Conservation (phyloP, 2,888 invertebrate genomes). For the Gasteruption jaculator region DNA sequence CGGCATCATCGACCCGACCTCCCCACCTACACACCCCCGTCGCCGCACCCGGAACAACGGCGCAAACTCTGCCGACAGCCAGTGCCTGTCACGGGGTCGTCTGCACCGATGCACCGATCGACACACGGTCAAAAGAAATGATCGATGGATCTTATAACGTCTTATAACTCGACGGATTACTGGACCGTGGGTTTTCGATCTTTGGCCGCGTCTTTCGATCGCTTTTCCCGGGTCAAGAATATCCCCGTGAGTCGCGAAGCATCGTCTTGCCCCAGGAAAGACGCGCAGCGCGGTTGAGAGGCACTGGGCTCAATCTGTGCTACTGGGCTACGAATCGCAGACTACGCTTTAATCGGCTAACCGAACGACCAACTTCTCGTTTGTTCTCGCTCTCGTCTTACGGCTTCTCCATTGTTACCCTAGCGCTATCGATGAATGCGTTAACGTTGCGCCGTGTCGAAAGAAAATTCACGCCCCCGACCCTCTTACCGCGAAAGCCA, state of each 20-base stretch:
- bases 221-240: conserved; percentile 13
- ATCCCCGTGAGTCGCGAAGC: conserved; percentile 11
- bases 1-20: conserved; percentile 58
- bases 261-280: conserved; percentile 4
- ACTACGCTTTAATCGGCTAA: conserved; percentile 30
- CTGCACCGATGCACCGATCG: no score
- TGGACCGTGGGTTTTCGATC: conserved; percentile 6
- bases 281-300: conserved; percentile 28
- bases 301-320: conserved; percentile 40
- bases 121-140: conserved; percentile 31
- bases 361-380: conserved; percentile 18
- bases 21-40: conserved; percentile 66
- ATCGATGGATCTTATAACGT: no score
- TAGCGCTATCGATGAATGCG: no score
- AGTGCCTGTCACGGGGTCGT: conserved; percentile 51
- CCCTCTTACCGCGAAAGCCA: no score
- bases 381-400: no score
- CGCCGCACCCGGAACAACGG: no score
- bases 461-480: no score
- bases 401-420: no score
- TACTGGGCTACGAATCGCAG: conserved; percentile 40
- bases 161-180: no score
- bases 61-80: conserved; percentile 44
- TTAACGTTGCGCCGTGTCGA: no score
- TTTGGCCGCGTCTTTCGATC: conserved; percentile 12